Percentiles rank a stretch among this genome's conserved stretches.
These are phyloP conservation scores for Accipiter virgatus DNA, from an alignment of 2,113 vertebrate species.

Conservation along the genomic window DNA sequence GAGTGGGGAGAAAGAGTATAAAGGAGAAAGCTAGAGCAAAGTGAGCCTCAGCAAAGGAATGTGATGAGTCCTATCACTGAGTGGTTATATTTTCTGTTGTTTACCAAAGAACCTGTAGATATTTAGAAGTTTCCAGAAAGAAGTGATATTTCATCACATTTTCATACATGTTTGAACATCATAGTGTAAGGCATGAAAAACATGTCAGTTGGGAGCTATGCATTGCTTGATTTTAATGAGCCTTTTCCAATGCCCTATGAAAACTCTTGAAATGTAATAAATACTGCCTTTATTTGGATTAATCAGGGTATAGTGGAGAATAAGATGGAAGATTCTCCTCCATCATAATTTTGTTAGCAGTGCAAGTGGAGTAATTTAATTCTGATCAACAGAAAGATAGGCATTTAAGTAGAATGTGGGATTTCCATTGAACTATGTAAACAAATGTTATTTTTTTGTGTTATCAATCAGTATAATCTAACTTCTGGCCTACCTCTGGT, in stretches of 20 bases:
- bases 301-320: not conserved
- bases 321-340: not conserved
- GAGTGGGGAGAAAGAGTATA: not conserved
- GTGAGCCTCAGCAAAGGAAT: not conserved
- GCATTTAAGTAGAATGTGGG: not conserved
- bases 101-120: not conserved
- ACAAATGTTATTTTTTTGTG: not conserved
- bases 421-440: not conserved
- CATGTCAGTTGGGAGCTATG: not conserved
- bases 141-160: conserved; percentile 10
- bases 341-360: not conserved
- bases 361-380: not conserved
- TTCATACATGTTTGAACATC: not conserved
- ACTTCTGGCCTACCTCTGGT: not conserved
- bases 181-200: conserved; percentile 27
- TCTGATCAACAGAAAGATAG: not conserved
- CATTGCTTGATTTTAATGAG: conserved; percentile 35
- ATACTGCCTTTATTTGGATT: not conserved
- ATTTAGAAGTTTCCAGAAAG: conserved; percentile 15
- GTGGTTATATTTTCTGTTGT: not conserved
- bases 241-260: not conserved
- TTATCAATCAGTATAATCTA: not conserved
- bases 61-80: not conserved
- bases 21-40: not conserved
- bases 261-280: conserved; percentile 43